Base-by-base conservation (phyloP, 2,888 invertebrate genomes). In the Monopis laevigella region DNA sequence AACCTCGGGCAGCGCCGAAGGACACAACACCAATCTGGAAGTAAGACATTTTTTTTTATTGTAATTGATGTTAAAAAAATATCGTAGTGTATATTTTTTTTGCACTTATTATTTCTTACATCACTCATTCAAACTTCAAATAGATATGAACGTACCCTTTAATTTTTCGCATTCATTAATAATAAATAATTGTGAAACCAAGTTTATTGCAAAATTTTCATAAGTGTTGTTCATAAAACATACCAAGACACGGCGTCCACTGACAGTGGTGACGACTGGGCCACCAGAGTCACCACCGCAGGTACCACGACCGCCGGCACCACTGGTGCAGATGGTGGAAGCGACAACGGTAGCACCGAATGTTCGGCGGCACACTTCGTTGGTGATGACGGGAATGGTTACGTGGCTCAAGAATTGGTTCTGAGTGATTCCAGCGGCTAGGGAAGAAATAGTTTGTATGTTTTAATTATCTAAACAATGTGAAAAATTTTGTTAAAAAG, bases 11-110 rank as follows among this genome's bases (percentile, higher is more conserved):
- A 0, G 54, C 50, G 0, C 58, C 59, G 43, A 62, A 65, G 1
- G 65, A 66, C 3, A 58, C 53, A 0, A 67, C 19, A 43, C 63
- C 67, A 35, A 67, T 55, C 66, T 67, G 34, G 17, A 34, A 34
- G 14, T n/a, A n/a, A 8, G 14, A 29, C 3, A 29, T n/a, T n/a
- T n/a, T n/a, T n/a, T n/a, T n/a, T n/a, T n/a, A n/a, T n/a, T n/a
- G n/a, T n/a, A n/a, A n/a, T n/a, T n/a, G n/a, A n/a, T n/a, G n/a
- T n/a, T n/a, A n/a, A n/a, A n/a, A n/a, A n/a, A n/a, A n/a, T n/a
- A n/a, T n/a, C n/a, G n/a, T n/a, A n/a, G n/a, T n/a, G n/a, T n/a
- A n/a, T n/a, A n/a, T n/a, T n/a, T n/a, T n/a, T n/a, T n/a, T n/a
- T n/a, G n/a, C n/a, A n/a, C n/a, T n/a, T n/a, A n/a, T n/a, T n/a